Evolutionary conservation across 2,797 vertebrate genomes (phyloP).

Genomic region (Cuniculus paca): DNA sequence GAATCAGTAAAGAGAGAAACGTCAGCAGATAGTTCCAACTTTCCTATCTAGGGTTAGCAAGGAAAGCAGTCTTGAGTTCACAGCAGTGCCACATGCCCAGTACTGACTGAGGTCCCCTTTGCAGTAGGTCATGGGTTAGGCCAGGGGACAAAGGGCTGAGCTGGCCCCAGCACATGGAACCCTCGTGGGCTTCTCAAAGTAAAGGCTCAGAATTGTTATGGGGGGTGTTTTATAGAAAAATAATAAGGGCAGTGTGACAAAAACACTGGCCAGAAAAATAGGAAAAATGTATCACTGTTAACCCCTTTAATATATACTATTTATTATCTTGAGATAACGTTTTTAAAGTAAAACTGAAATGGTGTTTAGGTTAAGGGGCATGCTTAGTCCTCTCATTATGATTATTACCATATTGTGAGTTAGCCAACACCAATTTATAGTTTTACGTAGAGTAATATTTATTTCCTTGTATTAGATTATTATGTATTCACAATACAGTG

Average conservation of each 20-base stretch:
- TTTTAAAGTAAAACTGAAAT: conserved; percentile 47
- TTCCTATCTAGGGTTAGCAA: neutral
- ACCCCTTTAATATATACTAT: neutral
- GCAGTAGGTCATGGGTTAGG: no score
- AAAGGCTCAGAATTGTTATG: neutral
- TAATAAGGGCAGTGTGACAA: neutral
- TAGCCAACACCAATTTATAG: neutral
- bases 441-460: neutral
- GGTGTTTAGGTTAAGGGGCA: neutral
- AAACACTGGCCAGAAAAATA: conserved; percentile 15
- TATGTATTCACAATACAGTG: neutral
- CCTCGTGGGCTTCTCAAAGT: neutral
- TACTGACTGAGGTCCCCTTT: neutral
- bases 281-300: neutral
- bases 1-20: conserved; percentile 75
- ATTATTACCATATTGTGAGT: neutral
- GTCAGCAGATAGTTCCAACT: conserved; percentile 3
- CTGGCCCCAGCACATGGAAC: neutral
- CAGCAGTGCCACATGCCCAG: accelerated
- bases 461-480: neutral
- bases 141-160: neutral
- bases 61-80: neutral
- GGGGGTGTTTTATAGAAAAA: neutral
- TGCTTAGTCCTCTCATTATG: neutral
- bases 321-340: neutral